phyloP scores from a whole-genome alignment of 2,797 vertebrate species.

The Cryptoblepharus egeriae region DNA sequence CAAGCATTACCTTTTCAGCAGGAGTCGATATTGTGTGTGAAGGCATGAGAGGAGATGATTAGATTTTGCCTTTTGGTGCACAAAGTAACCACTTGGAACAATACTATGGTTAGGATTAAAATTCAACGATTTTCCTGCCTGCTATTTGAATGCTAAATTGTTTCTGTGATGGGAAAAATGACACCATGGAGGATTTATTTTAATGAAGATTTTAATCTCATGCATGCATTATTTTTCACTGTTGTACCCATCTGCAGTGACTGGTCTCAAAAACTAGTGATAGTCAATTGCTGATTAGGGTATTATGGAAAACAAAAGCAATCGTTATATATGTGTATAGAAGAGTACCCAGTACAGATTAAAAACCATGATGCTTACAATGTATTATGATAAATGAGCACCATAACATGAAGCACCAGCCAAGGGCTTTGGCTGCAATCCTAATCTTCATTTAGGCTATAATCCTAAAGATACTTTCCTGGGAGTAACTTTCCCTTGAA shows the following conservation, averaged over 20 bases:
- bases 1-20: constrained; percentile 77
- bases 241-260: constrained; percentile 53
- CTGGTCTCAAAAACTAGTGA: constrained; percentile 68
- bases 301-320: constrained; percentile 62
- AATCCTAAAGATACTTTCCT: too few species aligned
- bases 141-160: constrained; percentile 49
- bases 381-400: constrained; percentile 49
- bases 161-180: constrained; percentile 27
- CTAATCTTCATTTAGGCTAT: too few species aligned
- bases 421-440: constrained; percentile 56
- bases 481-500: too few species aligned
- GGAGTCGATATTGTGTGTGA: constrained; percentile 75
- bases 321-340: constrained; percentile 49
- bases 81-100: constrained; percentile 54
- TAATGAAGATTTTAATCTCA: constrained; percentile 49
- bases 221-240: constrained; percentile 47
- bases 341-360: constrained; percentile 49
- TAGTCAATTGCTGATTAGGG: constrained; percentile 59
- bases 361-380: constrained; percentile 45
- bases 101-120: constrained; percentile 43
- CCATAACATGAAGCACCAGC: constrained; percentile 55
- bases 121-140: constrained; percentile 41
- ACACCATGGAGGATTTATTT: constrained; percentile 49
- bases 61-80: constrained; percentile 64
- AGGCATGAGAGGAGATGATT: constrained; percentile 72